Evolutionary conservation across 2,888 invertebrate genomes (phyloP).

Genomic region (Zele albiditarsus): DNA sequence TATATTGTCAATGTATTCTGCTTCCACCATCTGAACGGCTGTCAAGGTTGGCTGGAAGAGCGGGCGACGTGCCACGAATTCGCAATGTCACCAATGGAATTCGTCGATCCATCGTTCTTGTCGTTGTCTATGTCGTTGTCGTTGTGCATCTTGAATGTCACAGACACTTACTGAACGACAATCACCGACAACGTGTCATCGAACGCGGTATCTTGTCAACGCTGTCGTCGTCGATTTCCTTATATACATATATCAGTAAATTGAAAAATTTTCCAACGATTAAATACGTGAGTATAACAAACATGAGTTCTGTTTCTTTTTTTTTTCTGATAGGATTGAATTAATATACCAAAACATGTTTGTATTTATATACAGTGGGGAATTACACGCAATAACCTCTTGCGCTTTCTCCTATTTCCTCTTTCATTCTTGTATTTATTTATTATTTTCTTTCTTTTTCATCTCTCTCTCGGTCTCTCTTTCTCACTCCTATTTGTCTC

Average conservation of each 20-base stretch:
- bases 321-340: background rate
- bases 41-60: constrained; percentile 52
- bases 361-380: background rate
- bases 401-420: background rate
- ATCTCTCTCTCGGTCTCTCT: constrained; percentile 41
- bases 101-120: constrained; percentile 27
- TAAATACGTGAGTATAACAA: background rate
- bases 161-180: background rate
- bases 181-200: constrained; percentile 8
- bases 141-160: constrained; percentile 8
- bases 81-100: constrained; percentile 36
- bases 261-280: background rate
- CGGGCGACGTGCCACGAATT: constrained; percentile 51
- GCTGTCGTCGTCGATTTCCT: background rate
- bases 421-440: background rate
- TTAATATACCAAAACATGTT: background rate
- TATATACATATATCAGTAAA: background rate
- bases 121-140: constrained; percentile 18
- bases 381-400: background rate
- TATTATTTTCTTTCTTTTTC: background rate
- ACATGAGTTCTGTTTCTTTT: background rate
- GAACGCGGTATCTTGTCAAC: background rate
- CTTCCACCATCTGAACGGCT: constrained; percentile 27
- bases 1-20: background rate
- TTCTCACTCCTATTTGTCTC: constrained; percentile 37